These are phyloP conservation scores for Percopsis omiscomaycus DNA, from an alignment of 2,797 vertebrate genomes.

Conservation along the genomic window DNA sequence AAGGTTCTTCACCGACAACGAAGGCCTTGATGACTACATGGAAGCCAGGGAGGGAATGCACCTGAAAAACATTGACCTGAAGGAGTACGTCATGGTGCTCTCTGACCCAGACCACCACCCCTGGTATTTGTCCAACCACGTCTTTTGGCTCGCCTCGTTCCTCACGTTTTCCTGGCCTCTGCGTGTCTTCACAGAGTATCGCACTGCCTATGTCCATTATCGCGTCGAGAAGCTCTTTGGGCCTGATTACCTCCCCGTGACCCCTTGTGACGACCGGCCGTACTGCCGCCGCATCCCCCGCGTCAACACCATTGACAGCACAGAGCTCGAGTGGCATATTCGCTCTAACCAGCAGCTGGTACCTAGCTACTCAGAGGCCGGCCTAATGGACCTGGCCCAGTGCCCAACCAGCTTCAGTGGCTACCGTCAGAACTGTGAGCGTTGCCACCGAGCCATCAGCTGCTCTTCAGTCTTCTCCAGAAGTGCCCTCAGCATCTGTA, in stretches of 20 bases:
- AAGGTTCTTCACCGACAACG: slow-evolving; percentile 79
- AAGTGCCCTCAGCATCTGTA: slow-evolving; percentile 93
- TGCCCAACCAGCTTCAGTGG: slow-evolving; percentile 78
- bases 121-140: slow-evolving; percentile 78
- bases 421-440: slow-evolving; percentile 89
- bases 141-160: slow-evolving; percentile 79
- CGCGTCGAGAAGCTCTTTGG: slow-evolving; percentile 81
- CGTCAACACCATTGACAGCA: slow-evolving; percentile 96
- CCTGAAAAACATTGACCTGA: slow-evolving; percentile 78
- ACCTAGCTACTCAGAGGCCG: slow-evolving; percentile 96
- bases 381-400: slow-evolving; percentile 93
- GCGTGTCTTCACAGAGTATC: slow-evolving; percentile 77
- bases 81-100: slow-evolving; percentile 76
- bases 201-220: slow-evolving; percentile 77
- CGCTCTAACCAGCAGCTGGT: slow-evolving; percentile 97
- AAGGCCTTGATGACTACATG: slow-evolving; percentile 82
- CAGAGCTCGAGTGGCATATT: slow-evolving; percentile 97
- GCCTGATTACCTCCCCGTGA: slow-evolving; percentile 85
- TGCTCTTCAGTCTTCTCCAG: slow-evolving; percentile 97
- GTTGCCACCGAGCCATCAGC: slow-evolving; percentile 91
- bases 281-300: slow-evolving; percentile 92
- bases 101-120: slow-evolving; percentile 73
- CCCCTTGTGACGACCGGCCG: slow-evolving; percentile 86
- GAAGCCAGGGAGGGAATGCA: slow-evolving; percentile 80
- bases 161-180: slow-evolving; percentile 81